These are phyloP conservation scores for Otis tarda DNA, from an alignment of 2,113 vertebrate genomes.

Conservation along the genomic window DNA sequence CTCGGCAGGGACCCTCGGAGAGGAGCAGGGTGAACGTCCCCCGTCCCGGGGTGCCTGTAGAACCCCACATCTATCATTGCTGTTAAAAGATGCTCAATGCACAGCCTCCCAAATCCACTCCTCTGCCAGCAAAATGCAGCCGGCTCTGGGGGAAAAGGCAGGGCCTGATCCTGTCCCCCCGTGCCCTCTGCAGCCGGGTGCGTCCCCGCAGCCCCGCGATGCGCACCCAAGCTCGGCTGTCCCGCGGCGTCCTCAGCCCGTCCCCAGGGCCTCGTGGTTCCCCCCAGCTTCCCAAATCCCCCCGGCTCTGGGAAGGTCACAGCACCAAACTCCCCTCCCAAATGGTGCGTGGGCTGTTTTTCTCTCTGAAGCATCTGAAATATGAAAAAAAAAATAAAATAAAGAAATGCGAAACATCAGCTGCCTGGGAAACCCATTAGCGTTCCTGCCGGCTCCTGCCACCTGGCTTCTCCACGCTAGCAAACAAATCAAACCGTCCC, in stretches of 20 bases:
- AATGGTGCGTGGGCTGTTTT: background rate
- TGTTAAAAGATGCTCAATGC: background rate
- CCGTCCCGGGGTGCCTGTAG: background rate
- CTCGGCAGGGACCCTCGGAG: background rate
- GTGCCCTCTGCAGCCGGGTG: background rate
- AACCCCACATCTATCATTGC: background rate
- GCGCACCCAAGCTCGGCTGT: background rate
- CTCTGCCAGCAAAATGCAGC: background rate
- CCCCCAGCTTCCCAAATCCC: background rate
- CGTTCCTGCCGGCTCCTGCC: slow-evolving; percentile 22
- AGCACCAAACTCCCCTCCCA: background rate
- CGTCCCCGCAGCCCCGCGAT: background rate
- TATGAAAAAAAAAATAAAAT: background rate
- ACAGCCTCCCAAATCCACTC: background rate
- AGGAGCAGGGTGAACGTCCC: background rate
- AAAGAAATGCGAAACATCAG: background rate
- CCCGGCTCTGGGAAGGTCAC: background rate
- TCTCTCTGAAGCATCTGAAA: slow-evolving; percentile 26
- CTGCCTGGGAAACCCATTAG: slow-evolving; percentile 72
- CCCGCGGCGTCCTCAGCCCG: background rate
- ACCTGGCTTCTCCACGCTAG: slow-evolving; percentile 26
- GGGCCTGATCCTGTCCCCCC: background rate
- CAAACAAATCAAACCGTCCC: background rate
- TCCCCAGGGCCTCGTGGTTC: background rate
- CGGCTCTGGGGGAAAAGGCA: background rate